phyloP scores from a whole-genome alignment of 2,113 vertebrate genomes.

The Rallus limicola region DNA sequence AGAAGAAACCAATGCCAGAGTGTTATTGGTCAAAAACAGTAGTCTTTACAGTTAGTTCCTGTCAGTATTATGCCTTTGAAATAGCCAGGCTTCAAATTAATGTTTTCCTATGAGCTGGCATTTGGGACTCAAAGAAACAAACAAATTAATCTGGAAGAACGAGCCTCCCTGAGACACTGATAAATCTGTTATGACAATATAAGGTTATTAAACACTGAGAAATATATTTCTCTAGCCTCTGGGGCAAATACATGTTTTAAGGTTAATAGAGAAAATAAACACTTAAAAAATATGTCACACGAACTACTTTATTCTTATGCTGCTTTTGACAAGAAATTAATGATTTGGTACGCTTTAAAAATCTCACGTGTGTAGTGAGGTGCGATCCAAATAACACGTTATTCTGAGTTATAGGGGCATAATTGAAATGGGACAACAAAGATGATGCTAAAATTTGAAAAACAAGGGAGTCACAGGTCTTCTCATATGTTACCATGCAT shows the following conservation, averaged over 20 bases:
- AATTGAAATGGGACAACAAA: neutral
- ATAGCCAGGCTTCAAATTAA: neutral
- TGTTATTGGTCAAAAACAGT: neutral
- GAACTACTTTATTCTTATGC: neutral
- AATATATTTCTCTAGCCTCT: constrained; percentile 16
- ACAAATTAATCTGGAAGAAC: constrained; percentile 48
- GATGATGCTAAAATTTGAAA: neutral
- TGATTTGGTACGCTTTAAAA: neutral
- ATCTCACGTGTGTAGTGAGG: neutral
- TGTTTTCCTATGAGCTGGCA: neutral
- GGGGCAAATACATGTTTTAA: constrained; percentile 28
- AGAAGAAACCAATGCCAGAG: neutral
- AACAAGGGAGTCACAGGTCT: neutral
- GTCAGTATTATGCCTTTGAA: neutral
- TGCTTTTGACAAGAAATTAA: neutral
- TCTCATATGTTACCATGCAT: neutral
- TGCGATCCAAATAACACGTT: neutral
- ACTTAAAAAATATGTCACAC: neutral
- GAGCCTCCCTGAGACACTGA: neutral
- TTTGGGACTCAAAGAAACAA: constrained; percentile 51
- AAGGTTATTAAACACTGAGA: constrained; percentile 47
- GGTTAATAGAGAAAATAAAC: constrained; percentile 16
- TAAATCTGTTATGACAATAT: constrained; percentile 47
- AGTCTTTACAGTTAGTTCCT: neutral
- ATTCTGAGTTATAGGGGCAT: neutral